A percentile compares a stretch with the other conserved stretches of the same genome.
These are phyloP conservation scores for Meliscaeva auricollis DNA, from an alignment of 2,888 invertebrate species.

Conservation along the genomic window DNA sequence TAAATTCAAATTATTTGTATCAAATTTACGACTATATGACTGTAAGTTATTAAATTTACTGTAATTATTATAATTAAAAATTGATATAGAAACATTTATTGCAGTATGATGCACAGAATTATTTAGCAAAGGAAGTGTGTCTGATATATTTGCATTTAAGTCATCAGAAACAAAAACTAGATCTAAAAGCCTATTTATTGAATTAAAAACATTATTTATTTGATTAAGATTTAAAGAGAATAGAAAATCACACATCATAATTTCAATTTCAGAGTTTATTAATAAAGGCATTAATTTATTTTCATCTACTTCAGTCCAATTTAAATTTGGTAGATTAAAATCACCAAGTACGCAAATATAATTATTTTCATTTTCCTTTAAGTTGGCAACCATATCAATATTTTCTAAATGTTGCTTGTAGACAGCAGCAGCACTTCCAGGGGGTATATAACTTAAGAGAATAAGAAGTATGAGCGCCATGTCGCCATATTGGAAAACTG, in stretches of 20 bases:
- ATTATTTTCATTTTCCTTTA: not conserved
- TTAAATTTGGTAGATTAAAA: too few relatives aligned
- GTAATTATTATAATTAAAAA: constrained; percentile 7
- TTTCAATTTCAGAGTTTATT: constrained; percentile 2
- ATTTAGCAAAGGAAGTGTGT: too few relatives aligned
- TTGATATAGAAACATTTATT: not conserved
- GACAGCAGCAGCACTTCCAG: not conserved
- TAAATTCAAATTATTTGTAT: constrained; percentile 9
- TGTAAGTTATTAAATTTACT: not conserved
- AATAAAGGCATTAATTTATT: not conserved
- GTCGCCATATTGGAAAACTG: too few relatives aligned
- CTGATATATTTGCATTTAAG: not conserved
- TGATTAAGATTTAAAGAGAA: constrained; percentile 1
- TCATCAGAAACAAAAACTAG: constrained; percentile 14
- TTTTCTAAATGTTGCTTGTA: constrained; percentile 1
- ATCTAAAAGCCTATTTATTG: not conserved
- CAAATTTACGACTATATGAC: not conserved
- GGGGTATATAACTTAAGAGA: not conserved
- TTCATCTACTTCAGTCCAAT: not conserved
- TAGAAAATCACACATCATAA: not conserved
- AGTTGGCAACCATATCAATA: not conserved
- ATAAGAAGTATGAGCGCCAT: too few relatives aligned
- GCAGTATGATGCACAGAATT: not conserved
- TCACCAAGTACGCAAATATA: not conserved
- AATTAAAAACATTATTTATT: constrained; percentile 5